A percentile compares a stretch with the other conserved stretches of the same genome.
phyloP scores from a whole-genome alignment of 2,113 vertebrate genomes.

The Hydrolagus affinis region DNA sequence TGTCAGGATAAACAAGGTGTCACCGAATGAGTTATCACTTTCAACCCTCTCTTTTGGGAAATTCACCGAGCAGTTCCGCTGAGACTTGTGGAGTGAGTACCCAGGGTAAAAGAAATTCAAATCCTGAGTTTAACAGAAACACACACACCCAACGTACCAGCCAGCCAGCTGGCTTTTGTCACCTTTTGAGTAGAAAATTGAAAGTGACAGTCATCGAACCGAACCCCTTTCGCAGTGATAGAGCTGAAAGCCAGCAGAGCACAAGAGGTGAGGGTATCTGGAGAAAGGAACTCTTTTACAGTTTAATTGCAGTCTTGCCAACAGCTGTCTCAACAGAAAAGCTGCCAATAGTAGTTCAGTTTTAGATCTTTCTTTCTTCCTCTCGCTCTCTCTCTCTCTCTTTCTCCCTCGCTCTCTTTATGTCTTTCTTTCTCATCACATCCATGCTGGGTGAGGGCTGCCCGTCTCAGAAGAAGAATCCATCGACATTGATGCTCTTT shows the following conservation, averaged over 20 bases:
- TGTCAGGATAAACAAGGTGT: background rate
- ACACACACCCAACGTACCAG: background rate
- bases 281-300: background rate
- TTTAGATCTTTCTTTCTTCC: background rate
- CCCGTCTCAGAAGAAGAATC: background rate
- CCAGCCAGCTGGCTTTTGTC: background rate
- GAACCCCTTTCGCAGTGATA: background rate
- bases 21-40: no score
- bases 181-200: background rate
- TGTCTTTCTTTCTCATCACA: background rate
- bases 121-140: background rate
- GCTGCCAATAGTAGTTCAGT: background rate
- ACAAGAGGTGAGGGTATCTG: background rate
- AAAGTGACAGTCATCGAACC: background rate
- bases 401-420: no score
- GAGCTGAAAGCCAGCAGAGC: background rate
- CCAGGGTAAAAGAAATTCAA: background rate
- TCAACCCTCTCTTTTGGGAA: background rate
- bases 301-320: background rate
- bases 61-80: background rate
- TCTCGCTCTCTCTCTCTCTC: no score
- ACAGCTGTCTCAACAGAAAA: background rate
- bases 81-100: background rate
- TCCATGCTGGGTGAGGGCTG: background rate
- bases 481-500: background rate